Evolutionary conservation across 2,797 vertebrate genomes (phyloP).

Genomic region (Amniataba percoides): DNA sequence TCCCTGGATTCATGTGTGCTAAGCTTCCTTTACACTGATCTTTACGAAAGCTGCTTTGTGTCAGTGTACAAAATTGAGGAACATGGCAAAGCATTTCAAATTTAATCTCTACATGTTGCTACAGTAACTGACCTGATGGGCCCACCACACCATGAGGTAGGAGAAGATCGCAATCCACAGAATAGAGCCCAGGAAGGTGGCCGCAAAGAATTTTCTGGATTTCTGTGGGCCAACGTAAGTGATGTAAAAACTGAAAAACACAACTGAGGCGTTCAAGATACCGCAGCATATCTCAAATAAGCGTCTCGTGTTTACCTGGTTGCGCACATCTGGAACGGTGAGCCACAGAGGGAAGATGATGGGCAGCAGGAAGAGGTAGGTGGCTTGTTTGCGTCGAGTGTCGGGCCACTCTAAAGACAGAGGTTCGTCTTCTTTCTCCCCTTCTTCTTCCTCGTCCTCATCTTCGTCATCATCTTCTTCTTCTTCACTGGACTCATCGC

Average conservation of each 20-base stretch:
- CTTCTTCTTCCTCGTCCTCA: constrained; percentile 61
- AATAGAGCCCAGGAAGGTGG: constrained; percentile 94
- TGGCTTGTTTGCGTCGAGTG: constrained; percentile 89
- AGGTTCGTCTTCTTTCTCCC: constrained; percentile 87
- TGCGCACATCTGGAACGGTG: constrained; percentile 94
- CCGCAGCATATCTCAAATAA: background rate
- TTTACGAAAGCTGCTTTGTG: background rate
- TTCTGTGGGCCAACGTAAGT: constrained; percentile 81
- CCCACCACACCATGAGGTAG: constrained; percentile 99
- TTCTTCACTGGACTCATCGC: constrained; percentile 78
- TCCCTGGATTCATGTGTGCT: background rate
- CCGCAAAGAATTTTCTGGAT: constrained; percentile 88
- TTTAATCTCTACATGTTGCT: background rate
- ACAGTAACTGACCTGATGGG: constrained; percentile 91
- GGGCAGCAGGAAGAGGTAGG: constrained; percentile 94
- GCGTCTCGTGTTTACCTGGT: constrained; percentile 81
- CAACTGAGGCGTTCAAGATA: background rate
- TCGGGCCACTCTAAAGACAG: constrained; percentile 95
- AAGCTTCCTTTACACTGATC: background rate
- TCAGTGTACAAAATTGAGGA: background rate
- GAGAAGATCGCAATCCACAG: constrained; percentile 94
- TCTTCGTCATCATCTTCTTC: constrained; percentile 70
- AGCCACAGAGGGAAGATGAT: constrained; percentile 96
- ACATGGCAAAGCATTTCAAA: background rate
- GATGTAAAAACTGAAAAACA: constrained; percentile 5